phyloP scores from a whole-genome alignment of 1,140 invertebrate species.

The Solen grandis region DNA sequence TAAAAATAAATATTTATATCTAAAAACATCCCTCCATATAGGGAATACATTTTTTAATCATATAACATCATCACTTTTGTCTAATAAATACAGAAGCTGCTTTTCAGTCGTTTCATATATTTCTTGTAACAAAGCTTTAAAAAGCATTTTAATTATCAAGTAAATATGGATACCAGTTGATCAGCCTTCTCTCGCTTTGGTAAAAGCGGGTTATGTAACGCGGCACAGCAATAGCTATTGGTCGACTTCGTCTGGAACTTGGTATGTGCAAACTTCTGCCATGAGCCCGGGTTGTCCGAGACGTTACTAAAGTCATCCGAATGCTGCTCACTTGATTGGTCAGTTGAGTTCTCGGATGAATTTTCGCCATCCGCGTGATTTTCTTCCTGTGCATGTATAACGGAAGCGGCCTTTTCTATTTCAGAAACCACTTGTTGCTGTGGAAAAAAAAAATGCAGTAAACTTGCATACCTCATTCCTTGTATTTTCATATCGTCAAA shows the following conservation, averaged over 20 bases:
- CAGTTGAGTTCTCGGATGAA: constrained; percentile 35
- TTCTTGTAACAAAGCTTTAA: neutral
- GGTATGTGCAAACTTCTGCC: constrained; percentile 66
- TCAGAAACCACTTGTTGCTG: constrained; percentile 38
- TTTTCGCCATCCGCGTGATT: constrained; percentile 9
- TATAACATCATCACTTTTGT: too few relatives aligned
- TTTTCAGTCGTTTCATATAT: too few relatives aligned
- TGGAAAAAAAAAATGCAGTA: neutral
- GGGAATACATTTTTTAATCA: too few relatives aligned
- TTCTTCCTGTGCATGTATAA: neutral
- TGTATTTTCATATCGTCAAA: too few relatives aligned
- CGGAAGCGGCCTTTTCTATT: constrained; percentile 33
- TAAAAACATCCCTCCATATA: too few relatives aligned
- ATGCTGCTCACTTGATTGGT: constrained; percentile 25
- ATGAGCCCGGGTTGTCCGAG: constrained; percentile 49
- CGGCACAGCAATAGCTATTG: constrained; percentile 66
- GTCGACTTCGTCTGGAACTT: constrained; percentile 64
- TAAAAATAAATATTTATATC: too few relatives aligned
- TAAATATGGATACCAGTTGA: constrained; percentile 61
- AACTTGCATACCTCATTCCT: too few relatives aligned
- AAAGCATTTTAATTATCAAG: too few relatives aligned
- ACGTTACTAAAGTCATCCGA: neutral
- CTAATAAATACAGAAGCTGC: too few relatives aligned
- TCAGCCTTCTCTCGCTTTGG: constrained; percentile 68
- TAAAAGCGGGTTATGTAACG: constrained; percentile 66